Evolutionary conservation across 2,797 vertebrate species (phyloP), one percentile per base, ranked within the genome.

Genomic region (Tolypeutes matacus): DNA sequence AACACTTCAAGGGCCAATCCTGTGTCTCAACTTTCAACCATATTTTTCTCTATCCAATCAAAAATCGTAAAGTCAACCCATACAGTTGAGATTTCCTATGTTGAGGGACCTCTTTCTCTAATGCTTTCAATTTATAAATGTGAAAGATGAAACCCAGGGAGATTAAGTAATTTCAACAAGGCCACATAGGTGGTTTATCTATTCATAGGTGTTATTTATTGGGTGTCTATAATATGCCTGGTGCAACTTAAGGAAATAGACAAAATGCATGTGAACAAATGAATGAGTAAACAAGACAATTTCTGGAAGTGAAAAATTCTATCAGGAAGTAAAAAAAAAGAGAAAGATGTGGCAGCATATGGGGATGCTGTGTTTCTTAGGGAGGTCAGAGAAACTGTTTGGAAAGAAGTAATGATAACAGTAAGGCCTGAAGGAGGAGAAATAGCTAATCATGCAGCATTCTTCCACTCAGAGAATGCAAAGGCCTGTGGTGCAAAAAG

Each of bases 91-190:
- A 85, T 58, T 69, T 85, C 10, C 20, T 11, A 12, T 64, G 64
- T 17, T 25, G 2, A 77, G 60, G 27, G 7, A 11, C 53, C 17
- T 34, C 9, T 9, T 78, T 5, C 0, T 94, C 12, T 65, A 70
- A 39, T 42, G 11, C 39, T 46, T 96, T 83, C 64, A 78, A 7
- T 93, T 88, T 69, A 46, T 92, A 76, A 85, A 53, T 12, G 23
- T 23, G 4, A 15, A 62, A 49, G 6, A 5, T 46, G 64, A 93
- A 31, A 81, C 31, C 12, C 49, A 83, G 42, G 72, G 42, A 75
- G 27, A 36, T 83, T 86, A 69, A 65, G 20, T 42, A 76, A 65
- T 64, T 90, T 36, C 77, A 77, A 14, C 21, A 87, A 46, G 25
- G 31, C 21, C 42, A 93, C 23, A 51, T 20, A 81, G 60, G 5